phyloP scores from a whole-genome alignment of 92 coral and sea anemone genomes.

The Heliopora coerulea region DNA sequence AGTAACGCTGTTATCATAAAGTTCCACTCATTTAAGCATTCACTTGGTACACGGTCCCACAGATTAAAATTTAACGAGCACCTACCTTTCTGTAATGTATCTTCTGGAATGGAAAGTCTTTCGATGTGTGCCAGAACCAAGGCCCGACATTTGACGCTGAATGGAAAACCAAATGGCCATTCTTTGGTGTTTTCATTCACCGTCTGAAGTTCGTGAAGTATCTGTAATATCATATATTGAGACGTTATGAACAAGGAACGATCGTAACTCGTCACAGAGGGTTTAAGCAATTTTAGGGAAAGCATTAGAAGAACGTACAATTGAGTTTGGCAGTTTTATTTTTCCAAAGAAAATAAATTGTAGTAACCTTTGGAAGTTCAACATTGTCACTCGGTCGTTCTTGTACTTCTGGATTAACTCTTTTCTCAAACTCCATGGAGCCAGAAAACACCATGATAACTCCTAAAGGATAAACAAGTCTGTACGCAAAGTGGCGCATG shows the following conservation, averaged over 20 bases:
- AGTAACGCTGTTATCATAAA: no score
- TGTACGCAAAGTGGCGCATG: no score
- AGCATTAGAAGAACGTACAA: no score
- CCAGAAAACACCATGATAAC: constrained; percentile 92
- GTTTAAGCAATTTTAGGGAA: no score
- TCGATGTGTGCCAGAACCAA: constrained; percentile 86
- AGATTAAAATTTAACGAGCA: no score
- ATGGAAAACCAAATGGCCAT: constrained; percentile 88
- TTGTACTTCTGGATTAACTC: constrained; percentile 83
- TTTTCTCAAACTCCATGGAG: constrained; percentile 88
- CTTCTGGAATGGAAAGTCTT: constrained; percentile 70
- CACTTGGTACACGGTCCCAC: no score
- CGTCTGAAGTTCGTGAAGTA: constrained; percentile 87
- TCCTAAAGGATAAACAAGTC: constrained; percentile 50
- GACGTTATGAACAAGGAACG: no score
- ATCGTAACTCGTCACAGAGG: no score
- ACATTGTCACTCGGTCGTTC: constrained; percentile 89
- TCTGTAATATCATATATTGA: no score
- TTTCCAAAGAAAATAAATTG: neutral
- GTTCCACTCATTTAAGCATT: no score
- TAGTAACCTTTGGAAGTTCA: constrained; percentile 81
- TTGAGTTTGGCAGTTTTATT: no score
- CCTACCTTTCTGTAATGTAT: constrained; percentile 72
- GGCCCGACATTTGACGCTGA: constrained; percentile 92
- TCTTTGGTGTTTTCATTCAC: constrained; percentile 94